Conservation (phyloP, 1,140 invertebrate genomes). For the Chironomus striatipennis region DNA sequence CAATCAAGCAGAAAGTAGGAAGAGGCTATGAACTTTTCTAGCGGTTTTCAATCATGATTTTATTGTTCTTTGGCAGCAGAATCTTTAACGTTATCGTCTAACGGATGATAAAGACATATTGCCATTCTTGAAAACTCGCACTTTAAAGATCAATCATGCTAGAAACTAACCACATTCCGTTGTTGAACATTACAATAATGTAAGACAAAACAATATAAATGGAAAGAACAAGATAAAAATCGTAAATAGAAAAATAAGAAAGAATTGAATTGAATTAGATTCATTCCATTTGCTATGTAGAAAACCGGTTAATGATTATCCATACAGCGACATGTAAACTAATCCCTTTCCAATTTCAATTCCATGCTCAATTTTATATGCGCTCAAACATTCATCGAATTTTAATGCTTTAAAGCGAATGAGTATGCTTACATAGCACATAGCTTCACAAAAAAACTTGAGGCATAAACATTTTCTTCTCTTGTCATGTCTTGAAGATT, state of each 20-base stretch:
- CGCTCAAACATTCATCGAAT: background rate
- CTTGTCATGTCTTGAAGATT: background rate
- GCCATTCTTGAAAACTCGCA: background rate
- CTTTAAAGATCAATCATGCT: background rate
- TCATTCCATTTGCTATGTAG: background rate
- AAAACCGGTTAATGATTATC: background rate
- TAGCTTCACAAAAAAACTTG: background rate
- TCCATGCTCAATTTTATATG: constrained; percentile 2
- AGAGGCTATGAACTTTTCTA: too few relatives aligned
- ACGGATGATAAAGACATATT: background rate
- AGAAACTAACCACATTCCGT: background rate
- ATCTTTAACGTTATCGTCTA: background rate
- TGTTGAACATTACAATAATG: background rate
- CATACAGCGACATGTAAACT: background rate
- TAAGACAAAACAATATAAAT: background rate
- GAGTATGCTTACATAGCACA: background rate
- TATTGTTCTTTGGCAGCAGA: background rate
- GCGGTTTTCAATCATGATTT: too few relatives aligned
- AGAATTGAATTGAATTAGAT: background rate
- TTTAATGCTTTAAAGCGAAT: background rate
- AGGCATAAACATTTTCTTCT: background rate
- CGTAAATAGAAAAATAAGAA: background rate
- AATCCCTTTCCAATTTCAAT: constrained; percentile 8
- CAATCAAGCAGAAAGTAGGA: too few relatives aligned
- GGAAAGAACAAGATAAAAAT: background rate